Conservation (phyloP, 2,113 vertebrate species). For the Cyphomyrus plagiostoma region DNA sequence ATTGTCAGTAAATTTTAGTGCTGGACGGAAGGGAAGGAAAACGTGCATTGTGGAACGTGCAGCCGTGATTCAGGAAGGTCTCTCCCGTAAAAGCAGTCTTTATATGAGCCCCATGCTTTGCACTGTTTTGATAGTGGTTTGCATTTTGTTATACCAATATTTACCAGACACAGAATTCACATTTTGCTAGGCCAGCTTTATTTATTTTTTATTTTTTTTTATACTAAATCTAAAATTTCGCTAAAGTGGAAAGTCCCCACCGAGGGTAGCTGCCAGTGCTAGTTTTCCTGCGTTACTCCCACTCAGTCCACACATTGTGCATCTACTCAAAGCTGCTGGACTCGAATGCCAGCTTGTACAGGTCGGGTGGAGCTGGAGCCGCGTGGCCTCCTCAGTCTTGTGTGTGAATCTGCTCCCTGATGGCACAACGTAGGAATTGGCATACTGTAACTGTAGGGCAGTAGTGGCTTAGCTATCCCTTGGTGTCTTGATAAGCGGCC, state of each 20-base stretch:
- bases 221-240: slow-evolving; percentile 33
- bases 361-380: slow-evolving; percentile 11
- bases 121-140: slow-evolving; percentile 21
- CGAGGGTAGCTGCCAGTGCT: slow-evolving; percentile 69
- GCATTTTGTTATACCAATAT: slow-evolving; percentile 22
- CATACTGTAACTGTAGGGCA: background rate
- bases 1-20: background rate
- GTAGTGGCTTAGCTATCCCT: background rate
- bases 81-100: background rate
- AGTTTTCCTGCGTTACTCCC: slow-evolving; percentile 70
- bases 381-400: background rate
- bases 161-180: slow-evolving; percentile 25
- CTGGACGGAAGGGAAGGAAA: background rate
- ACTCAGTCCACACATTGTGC: slow-evolving; percentile 47
- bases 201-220: background rate
- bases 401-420: background rate
- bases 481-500: background rate
- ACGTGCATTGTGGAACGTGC: background rate
- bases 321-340: slow-evolving; percentile 51
- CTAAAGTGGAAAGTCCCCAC: slow-evolving; percentile 86
- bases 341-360: slow-evolving; percentile 53
- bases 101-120: background rate
- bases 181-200: slow-evolving; percentile 24
- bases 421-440: background rate
- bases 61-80: background rate